Conservation (phyloP, 2,113 vertebrate species). For the Chaenogobius annularis region DNA sequence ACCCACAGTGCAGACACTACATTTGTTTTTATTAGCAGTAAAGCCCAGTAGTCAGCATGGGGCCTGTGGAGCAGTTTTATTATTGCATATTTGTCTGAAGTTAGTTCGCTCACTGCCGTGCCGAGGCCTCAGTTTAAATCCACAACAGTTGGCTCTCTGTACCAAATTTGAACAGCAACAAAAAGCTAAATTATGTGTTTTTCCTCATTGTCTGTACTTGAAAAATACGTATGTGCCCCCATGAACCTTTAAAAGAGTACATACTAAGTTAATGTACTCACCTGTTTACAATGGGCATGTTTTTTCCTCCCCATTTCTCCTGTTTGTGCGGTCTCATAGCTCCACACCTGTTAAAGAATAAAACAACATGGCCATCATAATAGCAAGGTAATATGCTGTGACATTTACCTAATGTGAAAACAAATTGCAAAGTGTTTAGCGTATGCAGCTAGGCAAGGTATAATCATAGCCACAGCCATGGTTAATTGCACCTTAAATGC, state of each 20-base stretch:
- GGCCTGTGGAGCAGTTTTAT: conserved; percentile 14
- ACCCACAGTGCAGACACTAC: neutral
- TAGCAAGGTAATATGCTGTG: conserved; percentile 59
- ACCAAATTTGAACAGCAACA: neutral
- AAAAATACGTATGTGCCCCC: neutral
- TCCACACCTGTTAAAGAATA: conserved; percentile 5
- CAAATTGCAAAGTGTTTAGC: conserved; percentile 59
- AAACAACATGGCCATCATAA: conserved; percentile 25
- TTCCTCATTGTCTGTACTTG: neutral
- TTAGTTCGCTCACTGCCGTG: conserved; percentile 36
- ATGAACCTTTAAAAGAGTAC: neutral
- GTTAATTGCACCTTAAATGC: conserved; percentile 72
- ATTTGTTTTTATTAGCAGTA: neutral
- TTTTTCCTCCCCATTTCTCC: neutral
- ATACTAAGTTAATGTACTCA: neutral
- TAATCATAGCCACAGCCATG: conserved; percentile 40
- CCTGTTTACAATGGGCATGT: conserved; percentile 2
- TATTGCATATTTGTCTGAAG: conserved; percentile 13
- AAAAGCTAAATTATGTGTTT: neutral
- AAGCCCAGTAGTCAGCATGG: conserved; percentile 18
- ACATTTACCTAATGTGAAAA: conserved; percentile 70
- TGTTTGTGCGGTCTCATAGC: neutral
- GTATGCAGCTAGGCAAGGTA: conserved; percentile 52
- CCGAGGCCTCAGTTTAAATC: conserved; percentile 17
- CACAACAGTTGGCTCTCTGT: conserved; percentile 44